Base-by-base conservation (phyloP, 2,888 invertebrate species). In the Drosophila prostipennis region DNA sequence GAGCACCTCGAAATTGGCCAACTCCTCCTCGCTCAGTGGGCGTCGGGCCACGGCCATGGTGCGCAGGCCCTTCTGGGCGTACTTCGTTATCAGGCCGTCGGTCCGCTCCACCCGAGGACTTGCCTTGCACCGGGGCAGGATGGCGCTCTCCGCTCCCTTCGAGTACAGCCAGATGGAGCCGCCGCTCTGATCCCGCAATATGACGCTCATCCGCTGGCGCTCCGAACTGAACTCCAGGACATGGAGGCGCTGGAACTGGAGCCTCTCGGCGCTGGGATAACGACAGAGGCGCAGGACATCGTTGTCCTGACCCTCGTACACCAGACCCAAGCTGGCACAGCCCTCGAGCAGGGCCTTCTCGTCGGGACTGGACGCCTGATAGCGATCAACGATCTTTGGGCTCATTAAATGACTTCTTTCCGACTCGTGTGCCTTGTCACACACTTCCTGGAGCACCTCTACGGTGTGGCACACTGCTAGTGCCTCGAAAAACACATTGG, bases 291-390 rank as follows among this genome's bases (percentile, higher is more conserved):
- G 89, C 95, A 93, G 51, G 93, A 93, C 71, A 11, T 94, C 94
- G 6, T 95, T 93, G 76, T 96, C 95, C 65, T 95, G 94, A 0
- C 95, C 94, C 6, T 94, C 92, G 69, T 95, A 94, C 1, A 95
- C 94, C 6, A 96, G 93, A 0, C 96, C 96, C 23, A 95, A 94
- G 92, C 95, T 94, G 72, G 96, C 95, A 11, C 97, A 96, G 1
- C 97, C 97, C 90, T 98, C 97, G 0, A 98, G 96, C 10, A 98
- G 92, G 0, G 98, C 98, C 79, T 98, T 98, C 89, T 98, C 98
- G 91, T 98, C 98, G 0, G 98, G 98, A 88, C 98, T 98, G n/a
- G 96, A 95, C 5, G 96, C 96, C 91, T 96, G 95, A 80, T 95
- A 95, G 64, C 73, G 52, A 10, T 58, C 59, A 14, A 58, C 42